Percentiles rank a stretch among this genome's conserved stretches.
Evolutionary conservation across 2,113 vertebrate genomes (phyloP).

Genomic region (Eira barbara): DNA sequence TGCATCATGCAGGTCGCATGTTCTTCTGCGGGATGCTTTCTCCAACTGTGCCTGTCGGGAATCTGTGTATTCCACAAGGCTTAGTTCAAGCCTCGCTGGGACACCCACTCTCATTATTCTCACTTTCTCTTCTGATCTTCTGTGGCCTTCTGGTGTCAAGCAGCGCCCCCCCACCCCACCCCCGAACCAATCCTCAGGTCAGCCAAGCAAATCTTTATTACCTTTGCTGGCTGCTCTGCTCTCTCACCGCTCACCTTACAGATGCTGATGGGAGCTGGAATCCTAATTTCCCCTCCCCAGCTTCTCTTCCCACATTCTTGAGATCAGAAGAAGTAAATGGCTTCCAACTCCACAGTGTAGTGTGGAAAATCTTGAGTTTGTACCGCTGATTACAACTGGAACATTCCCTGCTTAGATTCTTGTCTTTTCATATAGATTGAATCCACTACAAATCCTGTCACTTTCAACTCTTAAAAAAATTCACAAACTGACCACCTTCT

Average conservation of each 20-base stretch:
- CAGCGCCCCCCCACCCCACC: no score
- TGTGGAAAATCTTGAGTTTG: neutral
- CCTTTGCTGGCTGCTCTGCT: neutral
- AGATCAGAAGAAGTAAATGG: neutral
- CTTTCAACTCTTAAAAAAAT: neutral
- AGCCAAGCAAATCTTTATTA: neutral
- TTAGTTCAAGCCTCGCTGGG: neutral
- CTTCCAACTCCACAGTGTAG: neutral
- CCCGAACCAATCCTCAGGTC: neutral
- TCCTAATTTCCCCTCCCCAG: neutral
- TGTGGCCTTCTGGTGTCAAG: rapidly evolving
- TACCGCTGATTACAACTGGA: neutral
- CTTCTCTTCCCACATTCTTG: neutral
- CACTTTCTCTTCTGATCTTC: neutral
- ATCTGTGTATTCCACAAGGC: neutral
- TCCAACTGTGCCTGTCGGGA: neutral
- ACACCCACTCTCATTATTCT: rapidly evolving
- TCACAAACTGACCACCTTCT: neutral
- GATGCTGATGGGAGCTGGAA: neutral
- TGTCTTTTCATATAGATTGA: neutral
- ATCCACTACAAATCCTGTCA: neutral
- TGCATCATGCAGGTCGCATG: no score
- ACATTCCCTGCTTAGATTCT: neutral
- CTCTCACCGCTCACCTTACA: neutral
- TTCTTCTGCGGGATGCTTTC: neutral